Evolutionary conservation across 2,888 invertebrate genomes (phyloP).

Genomic region (Plagiodera versicolora): DNA sequence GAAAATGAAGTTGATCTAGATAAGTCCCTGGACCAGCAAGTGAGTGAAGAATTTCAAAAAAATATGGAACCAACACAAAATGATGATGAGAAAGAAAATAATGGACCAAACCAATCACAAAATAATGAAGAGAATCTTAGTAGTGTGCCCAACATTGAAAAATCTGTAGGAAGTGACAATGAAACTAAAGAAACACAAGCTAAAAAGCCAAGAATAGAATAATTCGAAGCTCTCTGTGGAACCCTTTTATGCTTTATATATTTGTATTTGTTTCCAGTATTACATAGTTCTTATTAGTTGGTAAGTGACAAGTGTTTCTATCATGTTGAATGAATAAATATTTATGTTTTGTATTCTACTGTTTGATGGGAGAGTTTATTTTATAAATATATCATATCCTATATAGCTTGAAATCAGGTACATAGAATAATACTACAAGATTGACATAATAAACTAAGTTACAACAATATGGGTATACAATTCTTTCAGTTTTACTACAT

Average conservation of each 20-base stretch:
- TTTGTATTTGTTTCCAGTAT: too few species aligned
- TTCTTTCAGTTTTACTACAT: constrained; percentile 39
- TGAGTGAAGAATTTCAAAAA: background rate
- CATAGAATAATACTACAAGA: background rate
- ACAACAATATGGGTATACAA: constrained; percentile 44
- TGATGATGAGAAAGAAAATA: constrained; percentile 10
- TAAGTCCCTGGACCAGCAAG: background rate
- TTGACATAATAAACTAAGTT: constrained; percentile 26
- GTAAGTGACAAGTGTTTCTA: background rate
- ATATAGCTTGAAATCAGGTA: too few species aligned
- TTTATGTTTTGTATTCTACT: too few species aligned
- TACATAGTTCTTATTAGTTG: too few species aligned
- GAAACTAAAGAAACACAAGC: background rate
- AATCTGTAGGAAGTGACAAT: too few species aligned
- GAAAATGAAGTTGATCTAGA: background rate
- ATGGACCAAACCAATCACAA: constrained; percentile 7
- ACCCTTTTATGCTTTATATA: too few species aligned
- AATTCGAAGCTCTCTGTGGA: too few species aligned
- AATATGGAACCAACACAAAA: background rate
- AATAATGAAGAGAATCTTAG: too few species aligned
- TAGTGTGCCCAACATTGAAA: too few species aligned
- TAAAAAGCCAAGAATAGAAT: constrained; percentile 16
- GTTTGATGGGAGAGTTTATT: too few species aligned
- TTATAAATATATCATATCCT: too few species aligned
- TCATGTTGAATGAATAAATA: too few species aligned